Evolutionary conservation across 2,888 invertebrate species (phyloP), one percentile per base, ranked within the genome.

Genomic region (Brachypalpus laphriformis): DNA sequence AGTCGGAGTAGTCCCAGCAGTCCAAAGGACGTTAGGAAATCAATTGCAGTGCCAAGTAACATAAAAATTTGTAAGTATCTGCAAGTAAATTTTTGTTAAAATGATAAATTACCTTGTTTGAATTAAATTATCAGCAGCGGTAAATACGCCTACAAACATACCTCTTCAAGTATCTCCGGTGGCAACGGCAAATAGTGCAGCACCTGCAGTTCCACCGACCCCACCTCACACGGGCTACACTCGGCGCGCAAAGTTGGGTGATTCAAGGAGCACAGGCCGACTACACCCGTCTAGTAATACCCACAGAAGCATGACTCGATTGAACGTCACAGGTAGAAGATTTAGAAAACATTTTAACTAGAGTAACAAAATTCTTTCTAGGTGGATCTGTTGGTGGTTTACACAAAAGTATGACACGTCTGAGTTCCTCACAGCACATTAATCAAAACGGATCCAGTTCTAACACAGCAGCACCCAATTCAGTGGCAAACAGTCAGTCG

Each of bases 371-470:
- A 49, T 2, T 63, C 22, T 25, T 77, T 56, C 11, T 61, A 87
- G 87, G 87, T 40, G 95, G 96, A 14, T 96, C 96, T 0, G 95
- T 96, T 11, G 95, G 96, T 7, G 96, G 96, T 0, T 93, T 96
- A 3, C 96, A 96, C 90, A 96, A 96, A 90, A 96, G 96, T 90
- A 96, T 96, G 96, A 96, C 96, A 7, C 93, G 96, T 42, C 91
- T 96, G 81, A 96, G 96, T 82, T 96, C 96, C 11, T 96, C 96
- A 45, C 96, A 96, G 90, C 95, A 95, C 90, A 96, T 96, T 88
- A 95, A 95, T 89, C 93, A 93, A 75, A 93, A 93, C n/a, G 93
- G 93, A 66, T 89, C 90, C n/a, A 90, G 88, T 75, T 88, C 89
- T 20, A 89, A 88, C 65, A 89, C 87, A 54, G 86, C 86, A 82